Percentiles rank a stretch among this genome's conserved stretches.
phyloP scores from a whole-genome alignment of 2,888 invertebrate species.

The Apamea monoglypha region DNA sequence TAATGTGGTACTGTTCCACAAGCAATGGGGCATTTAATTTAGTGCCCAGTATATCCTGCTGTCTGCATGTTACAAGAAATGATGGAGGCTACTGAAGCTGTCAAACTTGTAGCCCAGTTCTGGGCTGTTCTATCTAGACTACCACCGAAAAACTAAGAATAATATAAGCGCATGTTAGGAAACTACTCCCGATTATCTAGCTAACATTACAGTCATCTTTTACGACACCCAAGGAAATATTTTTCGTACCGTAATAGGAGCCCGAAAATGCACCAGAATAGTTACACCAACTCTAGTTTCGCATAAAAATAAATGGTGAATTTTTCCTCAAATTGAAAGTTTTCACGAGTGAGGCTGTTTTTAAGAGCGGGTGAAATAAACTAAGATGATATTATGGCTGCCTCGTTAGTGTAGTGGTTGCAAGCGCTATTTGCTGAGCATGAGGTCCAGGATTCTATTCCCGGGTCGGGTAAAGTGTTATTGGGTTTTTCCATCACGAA shows the following conservation, averaged over 20 bases:
- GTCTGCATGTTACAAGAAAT: background rate
- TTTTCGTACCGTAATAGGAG: conserved; percentile 5
- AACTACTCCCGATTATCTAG: background rate
- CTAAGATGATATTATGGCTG: conserved; percentile 28
- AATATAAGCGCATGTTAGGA: background rate
- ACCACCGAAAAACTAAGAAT: background rate
- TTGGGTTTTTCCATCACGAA: background rate
- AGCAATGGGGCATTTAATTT: background rate
- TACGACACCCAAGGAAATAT: conserved; percentile 1
- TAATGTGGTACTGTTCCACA: background rate
- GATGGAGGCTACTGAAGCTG: background rate
- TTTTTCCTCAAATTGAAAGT: conserved; percentile 45
- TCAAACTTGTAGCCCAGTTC: background rate
- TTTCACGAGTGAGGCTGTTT: conserved; percentile 35
- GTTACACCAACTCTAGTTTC: conserved; percentile 1
- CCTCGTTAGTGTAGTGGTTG: background rate
- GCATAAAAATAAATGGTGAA: conserved; percentile 32
- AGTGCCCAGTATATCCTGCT: background rate
- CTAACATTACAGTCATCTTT: background rate
- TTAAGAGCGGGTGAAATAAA: conserved; percentile 39
- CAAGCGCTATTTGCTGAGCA: background rate
- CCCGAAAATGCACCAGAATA: conserved; percentile 23
- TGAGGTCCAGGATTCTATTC: background rate
- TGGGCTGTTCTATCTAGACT: background rate
- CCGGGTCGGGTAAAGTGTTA: background rate